Base-by-base conservation (phyloP, 2,113 vertebrate species). In the Rana temporaria region DNA sequence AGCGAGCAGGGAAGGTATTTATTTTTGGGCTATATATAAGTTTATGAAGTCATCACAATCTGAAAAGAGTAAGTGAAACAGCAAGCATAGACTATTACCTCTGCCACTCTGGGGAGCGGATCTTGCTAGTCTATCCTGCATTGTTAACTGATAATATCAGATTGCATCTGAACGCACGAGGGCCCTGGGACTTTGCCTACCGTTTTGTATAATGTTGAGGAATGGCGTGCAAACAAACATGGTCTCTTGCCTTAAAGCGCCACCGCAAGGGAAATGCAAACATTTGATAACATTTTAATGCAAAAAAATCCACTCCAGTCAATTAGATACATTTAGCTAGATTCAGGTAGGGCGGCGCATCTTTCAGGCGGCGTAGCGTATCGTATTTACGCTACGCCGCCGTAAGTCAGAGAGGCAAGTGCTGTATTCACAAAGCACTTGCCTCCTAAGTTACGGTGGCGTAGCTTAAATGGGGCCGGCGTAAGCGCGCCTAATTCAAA, bases 41-140 rank as follows among this genome's bases (percentile, higher is more conserved):
- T 86, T 89, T 87, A 88, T 89, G 71, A 90, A 90, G 84, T 86
- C 79, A 78, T 89, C 69, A 68, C 57, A 84, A 86, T 82, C 67
- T 81, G 64, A 56, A 80, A 48, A 78, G 32, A 84, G 74, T 72
- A 57, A 85, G 62, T 85, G 68, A 78, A 89, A 86, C 15, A 85
- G 69, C 66, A 89, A 85, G 64, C 15, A 83, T 78, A 78, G 62
- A 26, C 65, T 86, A 53, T 82, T 81, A 62, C 8, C 24, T 70
- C 71, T 62, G 42, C 83, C 87, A 86, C 78, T 52, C 85, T 81
- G 86, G 8, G 4, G 68, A 1, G 79, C 0, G 0, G 3, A 75
- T 85, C 70, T 1, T 81, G 60, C 20, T 72, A 30, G 78, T 73
- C 55, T 0, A 48, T 57, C 63, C 84, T 34, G 79, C 12, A 0